Evolutionary conservation across 2,797 vertebrate genomes (phyloP), one percentile per base, ranked within the genome.

Genomic region (Mormyrus hasselquistii): DNA sequence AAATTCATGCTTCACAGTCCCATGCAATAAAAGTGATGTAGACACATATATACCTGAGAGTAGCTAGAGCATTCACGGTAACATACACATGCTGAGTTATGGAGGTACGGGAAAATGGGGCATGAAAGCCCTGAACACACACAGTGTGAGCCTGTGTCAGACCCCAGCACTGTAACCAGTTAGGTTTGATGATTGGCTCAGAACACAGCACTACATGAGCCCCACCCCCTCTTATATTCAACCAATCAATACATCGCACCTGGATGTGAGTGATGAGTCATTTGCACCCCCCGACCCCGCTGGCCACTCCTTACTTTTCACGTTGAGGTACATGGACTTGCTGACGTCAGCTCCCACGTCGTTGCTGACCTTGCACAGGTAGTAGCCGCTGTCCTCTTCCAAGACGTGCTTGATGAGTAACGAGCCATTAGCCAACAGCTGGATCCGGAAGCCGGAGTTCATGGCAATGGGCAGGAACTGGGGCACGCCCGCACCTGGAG

Each of bases 261-360:
- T 41, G 38, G 16, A 79, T 44, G 14, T 41, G 38, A 79, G 38
- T 44, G 73, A 79, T 79, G 38, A 41, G 34, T 79, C 2, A 79
- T 44, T 79, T 79, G 14, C 38, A 2, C 16, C 12, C 73, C 73
- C 73, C 73, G 7, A 41, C 73, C 73, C 73, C 73, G 38, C 73
- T 19, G 73, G 73, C 38, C 53, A 47, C 52, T 76, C 29, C 97
- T 97, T 97, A 98, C 97, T 98, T 97, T 98, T 98, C 93, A 98
- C 97, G 90, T 98, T 99, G 97, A 99, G 98, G 96, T 99, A 99
- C 99, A 99, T 99, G 97, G 98, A 99, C 97, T 99, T 99, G 98
- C 99, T 99, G 97, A 99, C 98, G 94, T 99, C 99, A 86, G 99
- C 98, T 95, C 98, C 99, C 95, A 99, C 99, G 94, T 99, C 98